These are phyloP conservation scores for Aphis gossypii DNA, from an alignment of 1,140 invertebrate genomes.

Conservation along the genomic window DNA sequence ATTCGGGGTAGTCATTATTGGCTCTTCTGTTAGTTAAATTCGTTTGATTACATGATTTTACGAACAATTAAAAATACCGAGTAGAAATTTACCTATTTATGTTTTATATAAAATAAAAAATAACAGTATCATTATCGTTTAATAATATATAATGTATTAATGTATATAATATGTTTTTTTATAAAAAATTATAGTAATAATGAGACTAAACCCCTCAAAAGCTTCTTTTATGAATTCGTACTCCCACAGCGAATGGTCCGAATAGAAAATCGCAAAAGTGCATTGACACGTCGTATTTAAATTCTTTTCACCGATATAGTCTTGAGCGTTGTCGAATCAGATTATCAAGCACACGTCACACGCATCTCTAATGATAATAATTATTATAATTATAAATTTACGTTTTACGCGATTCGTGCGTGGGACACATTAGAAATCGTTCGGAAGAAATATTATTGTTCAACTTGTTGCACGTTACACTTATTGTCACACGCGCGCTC, in stretches of 20 bases:
- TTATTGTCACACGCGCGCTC: not conserved
- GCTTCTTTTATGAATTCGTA: not conserved
- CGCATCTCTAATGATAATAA: not conserved
- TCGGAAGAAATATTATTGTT: not conserved
- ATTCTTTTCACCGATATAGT: not conserved
- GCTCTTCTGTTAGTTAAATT: not conserved
- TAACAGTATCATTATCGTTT: too few relatives aligned
- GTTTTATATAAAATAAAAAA: too few relatives aligned
- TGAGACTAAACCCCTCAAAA: not conserved
- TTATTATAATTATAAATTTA: not conserved
- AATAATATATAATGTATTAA: not conserved
- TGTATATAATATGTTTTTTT: not conserved
- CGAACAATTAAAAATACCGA: too few relatives aligned
- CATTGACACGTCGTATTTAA: not conserved
- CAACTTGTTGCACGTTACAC: not conserved
- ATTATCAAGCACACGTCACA: not conserved
- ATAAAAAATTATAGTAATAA: not conserved
- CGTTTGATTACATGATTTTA: not conserved
- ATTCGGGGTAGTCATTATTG: too few relatives aligned
- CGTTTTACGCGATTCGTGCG: not conserved
- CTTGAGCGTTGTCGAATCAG: not conserved
- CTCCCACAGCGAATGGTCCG: not conserved
- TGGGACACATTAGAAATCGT: slow-evolving; percentile 4
- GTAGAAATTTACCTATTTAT: too few relatives aligned
- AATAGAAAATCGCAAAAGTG: not conserved